A percentile compares a stretch with the other conserved stretches of the same genome.
Evolutionary conservation across 2,888 invertebrate genomes (phyloP).

Genomic region (Dusona sp.): DNA sequence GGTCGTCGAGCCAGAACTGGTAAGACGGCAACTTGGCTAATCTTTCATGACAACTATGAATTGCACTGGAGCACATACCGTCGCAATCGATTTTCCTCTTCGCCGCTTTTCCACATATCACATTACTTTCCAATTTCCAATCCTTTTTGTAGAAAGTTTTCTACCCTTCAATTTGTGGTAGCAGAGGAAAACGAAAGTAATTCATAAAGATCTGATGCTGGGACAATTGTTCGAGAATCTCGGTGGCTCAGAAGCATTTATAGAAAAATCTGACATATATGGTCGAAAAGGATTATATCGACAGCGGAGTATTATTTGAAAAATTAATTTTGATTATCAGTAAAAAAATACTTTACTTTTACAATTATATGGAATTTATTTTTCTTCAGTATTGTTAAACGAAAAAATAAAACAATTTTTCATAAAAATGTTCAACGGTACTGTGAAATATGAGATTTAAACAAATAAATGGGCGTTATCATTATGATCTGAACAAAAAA

Average conservation of each 20-base stretch:
- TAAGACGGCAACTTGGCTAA: constrained; percentile 52
- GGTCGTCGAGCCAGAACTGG: constrained; percentile 25
- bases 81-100: constrained; percentile 53
- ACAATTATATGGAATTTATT: not conserved
- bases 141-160: constrained; percentile 1
- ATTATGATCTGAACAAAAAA: no score
- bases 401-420: not conserved
- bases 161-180: constrained; percentile 15
- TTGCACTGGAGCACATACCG: constrained; percentile 37
- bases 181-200: not conserved
- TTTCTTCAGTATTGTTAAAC: not conserved
- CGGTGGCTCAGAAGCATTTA: not conserved
- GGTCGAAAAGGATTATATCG: not conserved
- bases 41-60: constrained; percentile 54
- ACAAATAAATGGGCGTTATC: no score
- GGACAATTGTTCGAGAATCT: constrained; percentile 7
- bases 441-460: no score
- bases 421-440: no score
- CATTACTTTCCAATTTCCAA: constrained; percentile 1
- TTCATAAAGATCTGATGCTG: constrained; percentile 20
- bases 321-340: not conserved
- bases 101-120: constrained; percentile 31
- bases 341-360: not conserved
- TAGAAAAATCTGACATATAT: not conserved
- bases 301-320: not conserved